Conservation (phyloP, 2,113 vertebrate genomes). For the Aegypius monachus region DNA sequence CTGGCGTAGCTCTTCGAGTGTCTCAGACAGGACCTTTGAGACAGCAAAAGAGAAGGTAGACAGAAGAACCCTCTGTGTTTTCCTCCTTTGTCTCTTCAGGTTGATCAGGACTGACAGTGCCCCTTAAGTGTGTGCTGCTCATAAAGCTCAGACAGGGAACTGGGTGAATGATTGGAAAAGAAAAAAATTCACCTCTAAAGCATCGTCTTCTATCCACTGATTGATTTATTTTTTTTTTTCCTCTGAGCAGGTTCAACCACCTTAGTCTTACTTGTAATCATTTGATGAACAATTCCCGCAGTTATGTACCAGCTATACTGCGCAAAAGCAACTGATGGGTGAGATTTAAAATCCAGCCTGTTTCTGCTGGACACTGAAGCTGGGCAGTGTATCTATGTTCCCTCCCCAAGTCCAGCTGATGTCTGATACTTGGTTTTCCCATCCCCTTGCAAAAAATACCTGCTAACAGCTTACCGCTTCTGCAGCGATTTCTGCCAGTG, state of each 20-base stretch:
- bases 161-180: not conserved
- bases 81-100: not conserved
- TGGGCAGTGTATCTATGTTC: not conserved
- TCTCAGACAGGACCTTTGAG: not conserved
- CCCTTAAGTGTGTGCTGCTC: not conserved
- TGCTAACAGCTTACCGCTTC: not conserved
- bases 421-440: not conserved
- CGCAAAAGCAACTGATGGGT: not conserved
- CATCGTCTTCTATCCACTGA: not conserved
- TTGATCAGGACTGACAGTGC: not conserved
- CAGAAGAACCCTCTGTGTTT: not conserved
- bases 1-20: not conserved
- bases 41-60: not conserved
- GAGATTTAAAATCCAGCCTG: not conserved
- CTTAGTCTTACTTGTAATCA: not conserved
- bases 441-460: not conserved
- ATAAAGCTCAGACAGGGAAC: not conserved
- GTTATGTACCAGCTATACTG: not conserved
- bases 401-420: not conserved
- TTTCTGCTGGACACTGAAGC: not conserved
- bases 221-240: too few species aligned
- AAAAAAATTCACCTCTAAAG: not conserved
- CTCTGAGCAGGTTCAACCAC: not conserved
- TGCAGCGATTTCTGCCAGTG: not conserved
- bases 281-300: not conserved